Conservation (phyloP, 2,113 vertebrate genomes). For the Gymnobelideus leadbeateri region DNA sequence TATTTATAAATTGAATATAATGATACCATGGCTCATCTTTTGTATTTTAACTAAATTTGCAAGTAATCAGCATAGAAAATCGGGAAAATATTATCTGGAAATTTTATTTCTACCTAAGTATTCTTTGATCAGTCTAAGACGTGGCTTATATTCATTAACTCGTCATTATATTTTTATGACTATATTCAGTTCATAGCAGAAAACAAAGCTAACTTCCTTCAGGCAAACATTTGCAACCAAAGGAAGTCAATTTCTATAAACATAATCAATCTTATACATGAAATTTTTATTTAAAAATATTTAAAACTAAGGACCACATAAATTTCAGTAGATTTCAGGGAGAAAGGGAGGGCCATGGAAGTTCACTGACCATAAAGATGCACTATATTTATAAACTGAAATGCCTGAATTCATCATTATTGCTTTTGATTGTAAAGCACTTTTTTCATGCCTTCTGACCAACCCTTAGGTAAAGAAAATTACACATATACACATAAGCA, state of each 20-base stretch:
- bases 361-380: background rate
- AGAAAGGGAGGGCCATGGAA: conserved; percentile 6
- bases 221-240: conserved; percentile 78
- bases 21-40: conserved; percentile 72
- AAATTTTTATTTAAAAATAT: conserved; percentile 69
- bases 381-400: background rate
- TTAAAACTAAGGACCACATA: background rate
- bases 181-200: conserved; percentile 69
- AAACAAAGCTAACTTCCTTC: conserved; percentile 78
- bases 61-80: conserved; percentile 74
- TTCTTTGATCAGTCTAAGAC: conserved; percentile 79
- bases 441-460: background rate
- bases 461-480: background rate
- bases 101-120: conserved; percentile 72
- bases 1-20: conserved; percentile 80
- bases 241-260: conserved; percentile 80
- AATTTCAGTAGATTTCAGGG: conserved; percentile 42
- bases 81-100: conserved; percentile 59
- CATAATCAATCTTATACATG: conserved; percentile 75
- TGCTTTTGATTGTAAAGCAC: background rate
- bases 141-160: conserved; percentile 80
- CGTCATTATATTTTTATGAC: conserved; percentile 81
- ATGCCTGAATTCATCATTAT: background rate
- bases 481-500: background rate
- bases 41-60: conserved; percentile 78